Conservation (phyloP, 2,888 invertebrate genomes). For the Morpho helenor region DNA sequence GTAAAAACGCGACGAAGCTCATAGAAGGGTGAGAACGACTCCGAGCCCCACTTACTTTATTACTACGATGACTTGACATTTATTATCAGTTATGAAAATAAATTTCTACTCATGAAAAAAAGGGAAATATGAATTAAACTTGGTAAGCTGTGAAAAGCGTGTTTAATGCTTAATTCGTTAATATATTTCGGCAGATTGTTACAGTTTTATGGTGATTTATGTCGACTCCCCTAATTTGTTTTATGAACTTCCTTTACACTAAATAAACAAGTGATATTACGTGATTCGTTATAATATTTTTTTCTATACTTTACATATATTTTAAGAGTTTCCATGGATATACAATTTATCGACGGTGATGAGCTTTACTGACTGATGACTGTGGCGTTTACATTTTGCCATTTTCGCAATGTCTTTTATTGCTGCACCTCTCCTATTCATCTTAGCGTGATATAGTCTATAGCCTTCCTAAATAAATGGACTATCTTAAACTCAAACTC, state of each 20-base stretch:
- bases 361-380: too few species aligned
- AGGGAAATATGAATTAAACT: conserved; percentile 56
- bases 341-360: too few species aligned
- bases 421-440: too few species aligned
- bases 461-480: too few species aligned
- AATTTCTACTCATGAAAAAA: conserved; percentile 57
- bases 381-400: too few species aligned
- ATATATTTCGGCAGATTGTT: conserved; percentile 49
- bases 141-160: conserved; percentile 43
- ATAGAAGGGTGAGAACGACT: conserved; percentile 40
- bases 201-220: conserved; percentile 33
- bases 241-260: neutral
- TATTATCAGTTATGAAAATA: conserved; percentile 72
- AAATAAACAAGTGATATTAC: too few species aligned
- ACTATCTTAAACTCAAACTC: too few species aligned
- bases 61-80: conserved; percentile 68
- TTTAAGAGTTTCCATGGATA: too few species aligned
- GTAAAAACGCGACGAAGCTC: conserved; percentile 24
- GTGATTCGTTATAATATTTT: too few species aligned
- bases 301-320: too few species aligned
- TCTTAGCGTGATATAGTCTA: too few species aligned
- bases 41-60: conserved; percentile 55
- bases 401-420: too few species aligned
- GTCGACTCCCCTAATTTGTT: neutral
- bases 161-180: conserved; percentile 55